A percentile compares a stretch with the other conserved stretches of the same genome.
Evolutionary conservation across 2,113 vertebrate genomes (phyloP).

Genomic region (Tautogolabrus adspersus): DNA sequence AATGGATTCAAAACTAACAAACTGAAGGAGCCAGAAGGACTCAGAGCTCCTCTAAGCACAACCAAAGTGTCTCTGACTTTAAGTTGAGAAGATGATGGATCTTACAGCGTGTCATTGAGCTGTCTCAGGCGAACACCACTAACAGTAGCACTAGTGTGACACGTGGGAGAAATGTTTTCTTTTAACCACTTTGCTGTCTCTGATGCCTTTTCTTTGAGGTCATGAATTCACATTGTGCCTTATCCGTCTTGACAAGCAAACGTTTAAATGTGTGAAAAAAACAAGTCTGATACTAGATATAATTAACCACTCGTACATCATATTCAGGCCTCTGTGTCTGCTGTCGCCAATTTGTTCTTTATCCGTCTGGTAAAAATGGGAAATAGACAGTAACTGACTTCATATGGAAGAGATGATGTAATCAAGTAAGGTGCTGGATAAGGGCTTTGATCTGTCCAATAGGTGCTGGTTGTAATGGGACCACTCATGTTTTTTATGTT

Average conservation of each 20-base stretch:
- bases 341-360: neutral
- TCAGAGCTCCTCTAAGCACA: neutral
- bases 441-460: conserved; percentile 41
- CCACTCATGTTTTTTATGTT: conserved; percentile 27
- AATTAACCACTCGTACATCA: neutral
- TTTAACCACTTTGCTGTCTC: conserved; percentile 6
- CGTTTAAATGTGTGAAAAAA: neutral
- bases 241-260: conserved; percentile 12
- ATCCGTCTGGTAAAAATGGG: neutral
- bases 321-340: conserved; percentile 5
- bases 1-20: neutral
- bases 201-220: conserved; percentile 7
- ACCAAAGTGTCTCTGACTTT: conserved; percentile 14
- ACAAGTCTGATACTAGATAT: neutral
- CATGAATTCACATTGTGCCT: conserved; percentile 63
- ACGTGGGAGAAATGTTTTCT: neutral
- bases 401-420: neutral
- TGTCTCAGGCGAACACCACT: conserved; percentile 4
- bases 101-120: neutral
- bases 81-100: neutral
- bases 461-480: conserved; percentile 39
- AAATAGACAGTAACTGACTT: neutral
- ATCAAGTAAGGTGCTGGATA: conserved; percentile 8
- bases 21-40: neutral
- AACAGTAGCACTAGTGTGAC: conserved; percentile 15